A percentile compares a stretch with the other conserved stretches of the same genome.
Evolutionary conservation across 2,797 vertebrate species (phyloP).

Genomic region (Taenioides sp.): DNA sequence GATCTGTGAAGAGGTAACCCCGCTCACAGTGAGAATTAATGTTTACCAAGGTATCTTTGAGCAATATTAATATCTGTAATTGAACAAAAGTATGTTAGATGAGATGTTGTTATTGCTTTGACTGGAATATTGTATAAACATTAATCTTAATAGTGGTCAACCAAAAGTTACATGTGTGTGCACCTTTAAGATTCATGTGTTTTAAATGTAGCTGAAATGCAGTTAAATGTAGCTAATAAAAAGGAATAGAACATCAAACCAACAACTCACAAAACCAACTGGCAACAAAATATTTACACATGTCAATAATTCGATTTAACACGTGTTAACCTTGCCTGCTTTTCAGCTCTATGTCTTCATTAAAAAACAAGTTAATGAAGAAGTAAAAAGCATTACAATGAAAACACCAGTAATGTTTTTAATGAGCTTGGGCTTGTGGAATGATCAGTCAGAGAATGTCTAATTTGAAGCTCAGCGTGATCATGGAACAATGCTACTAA

Average conservation of each 20-base stretch:
- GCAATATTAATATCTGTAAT: too few relatives aligned
- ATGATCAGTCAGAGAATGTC: constrained; percentile 69
- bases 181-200: background rate
- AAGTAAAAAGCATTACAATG: constrained; percentile 52
- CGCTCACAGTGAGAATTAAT: too few relatives aligned
- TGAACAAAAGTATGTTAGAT: background rate
- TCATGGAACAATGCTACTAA: constrained; percentile 38
- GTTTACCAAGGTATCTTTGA: too few relatives aligned
- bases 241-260: background rate
- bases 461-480: constrained; percentile 51
- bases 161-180: background rate
- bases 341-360: constrained; percentile 9
- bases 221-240: background rate
- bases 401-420: constrained; percentile 51
- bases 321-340: background rate
- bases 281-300: too few relatives aligned
- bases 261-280: background rate
- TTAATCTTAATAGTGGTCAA: too few relatives aligned
- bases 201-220: background rate
- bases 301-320: background rate
- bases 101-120: too few relatives aligned
- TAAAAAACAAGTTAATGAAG: constrained; percentile 27
- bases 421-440: constrained; percentile 62
- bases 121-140: too few relatives aligned
- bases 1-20: too few relatives aligned